Conservation (phyloP, 2,888 invertebrate species). For the Lepas anatifera region DNA sequence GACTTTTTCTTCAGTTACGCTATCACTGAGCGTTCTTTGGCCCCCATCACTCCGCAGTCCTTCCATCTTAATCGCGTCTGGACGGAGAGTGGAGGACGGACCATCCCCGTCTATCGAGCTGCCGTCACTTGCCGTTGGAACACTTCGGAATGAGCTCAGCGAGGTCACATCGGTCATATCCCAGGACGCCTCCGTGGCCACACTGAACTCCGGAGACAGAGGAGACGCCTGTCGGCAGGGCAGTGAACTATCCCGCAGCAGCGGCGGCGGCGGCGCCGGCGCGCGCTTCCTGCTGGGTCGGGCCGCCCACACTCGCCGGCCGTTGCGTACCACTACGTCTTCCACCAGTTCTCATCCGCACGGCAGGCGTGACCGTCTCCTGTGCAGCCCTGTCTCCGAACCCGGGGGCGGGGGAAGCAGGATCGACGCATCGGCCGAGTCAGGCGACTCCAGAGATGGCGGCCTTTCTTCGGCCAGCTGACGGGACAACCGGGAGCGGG, state of each 20-base stretch:
- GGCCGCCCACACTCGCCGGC: not conserved
- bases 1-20: too few relatives aligned
- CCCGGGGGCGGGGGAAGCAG: not conserved
- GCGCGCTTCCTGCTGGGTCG: not conserved
- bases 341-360: not conserved
- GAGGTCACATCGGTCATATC: not conserved
- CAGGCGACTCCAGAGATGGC: too few relatives aligned
- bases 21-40: too few relatives aligned
- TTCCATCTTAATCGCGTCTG: too few relatives aligned
- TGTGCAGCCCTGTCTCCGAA: not conserved
- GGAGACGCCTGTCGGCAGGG: not conserved
- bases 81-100: too few relatives aligned
- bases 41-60: too few relatives aligned
- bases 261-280: not conserved
- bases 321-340: not conserved
- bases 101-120: too few relatives aligned
- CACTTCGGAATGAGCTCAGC: not conserved
- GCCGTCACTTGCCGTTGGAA: too few relatives aligned
- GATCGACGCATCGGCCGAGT: too few relatives aligned
- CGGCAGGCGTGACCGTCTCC: not conserved
- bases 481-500: not conserved
- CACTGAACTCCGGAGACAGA: not conserved
- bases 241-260: not conserved
- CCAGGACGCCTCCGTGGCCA: not conserved
- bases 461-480: not conserved